Base-by-base conservation (phyloP, 2,797 vertebrate genomes). In the Aplochiton taeniatus region DNA sequence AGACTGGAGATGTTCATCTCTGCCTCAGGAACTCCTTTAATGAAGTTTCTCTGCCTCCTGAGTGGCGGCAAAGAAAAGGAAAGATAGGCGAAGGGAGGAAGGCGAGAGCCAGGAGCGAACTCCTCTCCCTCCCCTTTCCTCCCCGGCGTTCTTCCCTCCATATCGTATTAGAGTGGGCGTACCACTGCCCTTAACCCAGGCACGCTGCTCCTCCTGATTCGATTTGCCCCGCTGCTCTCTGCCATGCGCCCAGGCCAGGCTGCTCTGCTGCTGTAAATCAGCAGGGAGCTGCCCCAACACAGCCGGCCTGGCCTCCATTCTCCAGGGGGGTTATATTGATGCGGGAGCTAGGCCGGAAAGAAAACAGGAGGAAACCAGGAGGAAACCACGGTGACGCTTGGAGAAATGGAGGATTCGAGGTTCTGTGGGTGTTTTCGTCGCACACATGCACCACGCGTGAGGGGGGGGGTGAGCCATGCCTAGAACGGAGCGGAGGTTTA, bases 1-100 rank as follows among this genome's bases (percentile, higher is more conserved):
- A 17, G 69, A 64, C 78, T 79, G 82, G 68, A 87, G 89, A 91
- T 89, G 75, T 65, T 85, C 69, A 91, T 91, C 87, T 74, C 56
- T 19, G 85, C 87, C 90, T 61, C 49, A 62, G 85, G 87, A 80
- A 61, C 64, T 58, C 61, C 55, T 75, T 14, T 85, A 87, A 87
- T 83, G 75, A 49, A 58, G 58, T 87, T 84, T 83, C 43, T 66
- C 69, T 62, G 48, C 72, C 69, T 86, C n/a, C 65, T 80, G 73
- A 87, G 86, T 86, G 83, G 74, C 68, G 76, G 69, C 74, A 77
- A 75, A 81, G 67, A 68, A 18, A 65, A 55, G 55, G 70, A 62
- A 66, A 41, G 18, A 54, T 4, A 31, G 11, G 31, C 1, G 10
- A 0, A 55, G 46, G 13, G 46, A 47, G 46, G 13, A 10, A 47